phyloP scores from a whole-genome alignment of 2,797 vertebrate genomes.

The Sternarchorhynchus goeldii region DNA sequence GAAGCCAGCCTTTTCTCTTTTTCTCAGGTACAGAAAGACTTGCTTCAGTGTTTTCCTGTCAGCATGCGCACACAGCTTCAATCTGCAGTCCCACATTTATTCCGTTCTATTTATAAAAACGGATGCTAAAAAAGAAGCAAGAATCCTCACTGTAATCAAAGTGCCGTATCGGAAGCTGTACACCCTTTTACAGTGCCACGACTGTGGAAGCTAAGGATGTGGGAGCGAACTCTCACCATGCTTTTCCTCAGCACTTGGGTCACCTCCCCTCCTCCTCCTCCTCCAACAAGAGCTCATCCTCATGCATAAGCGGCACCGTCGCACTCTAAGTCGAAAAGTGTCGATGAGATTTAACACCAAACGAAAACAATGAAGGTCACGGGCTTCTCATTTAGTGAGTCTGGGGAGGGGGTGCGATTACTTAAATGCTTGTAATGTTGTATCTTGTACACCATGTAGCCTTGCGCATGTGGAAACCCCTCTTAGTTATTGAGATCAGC shows the following conservation, averaged over 20 bases:
- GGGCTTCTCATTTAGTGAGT: too few species aligned
- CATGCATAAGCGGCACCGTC: not conserved
- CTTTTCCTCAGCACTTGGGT: conserved; percentile 15
- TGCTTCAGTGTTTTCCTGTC: not conserved
- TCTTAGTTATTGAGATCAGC: too few species aligned
- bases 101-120: not conserved
- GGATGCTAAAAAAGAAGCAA: conserved; percentile 6
- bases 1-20: not conserved
- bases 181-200: not conserved
- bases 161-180: not conserved
- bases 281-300: conserved; percentile 47
- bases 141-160: not conserved
- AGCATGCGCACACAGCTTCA: not conserved
- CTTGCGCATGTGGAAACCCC: too few species aligned
- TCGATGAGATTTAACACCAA: too few species aligned
- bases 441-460: too few species aligned
- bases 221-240: not conserved
- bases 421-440: too few species aligned
- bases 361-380: too few species aligned
- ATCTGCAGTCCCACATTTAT: not conserved
- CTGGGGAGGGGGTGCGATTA: too few species aligned
- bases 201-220: conserved; percentile 15
- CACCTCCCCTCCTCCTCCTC: not conserved
- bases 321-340: not conserved
- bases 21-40: not conserved